Conservation (phyloP, 2,797 vertebrate species). For the Phataginus tetradactyla region DNA sequence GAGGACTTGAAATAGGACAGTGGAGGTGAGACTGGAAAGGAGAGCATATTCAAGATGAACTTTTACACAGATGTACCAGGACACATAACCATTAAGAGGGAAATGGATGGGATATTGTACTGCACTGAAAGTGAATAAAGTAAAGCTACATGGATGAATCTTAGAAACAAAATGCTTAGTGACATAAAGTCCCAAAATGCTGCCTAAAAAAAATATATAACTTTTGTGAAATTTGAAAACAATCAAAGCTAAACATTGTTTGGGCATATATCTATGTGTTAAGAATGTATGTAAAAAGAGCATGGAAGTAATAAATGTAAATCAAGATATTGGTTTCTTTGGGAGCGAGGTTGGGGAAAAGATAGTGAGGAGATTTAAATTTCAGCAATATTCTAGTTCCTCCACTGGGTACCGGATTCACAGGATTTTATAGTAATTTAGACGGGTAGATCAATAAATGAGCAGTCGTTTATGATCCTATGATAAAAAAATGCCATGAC, state of each 20-base stretch:
- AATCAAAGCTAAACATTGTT: conserved; percentile 40
- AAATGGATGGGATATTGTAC: background rate
- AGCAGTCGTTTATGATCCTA: background rate
- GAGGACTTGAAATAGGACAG: background rate
- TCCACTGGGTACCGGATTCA: background rate
- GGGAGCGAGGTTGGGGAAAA: background rate
- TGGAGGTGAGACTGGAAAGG: background rate
- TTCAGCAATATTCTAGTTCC: conserved; percentile 32
- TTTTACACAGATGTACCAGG: background rate
- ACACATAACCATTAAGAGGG: background rate
- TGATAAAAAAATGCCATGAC: background rate
- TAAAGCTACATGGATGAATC: background rate
- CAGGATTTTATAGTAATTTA: background rate
- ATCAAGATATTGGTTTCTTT: background rate
- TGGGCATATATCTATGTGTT: background rate
- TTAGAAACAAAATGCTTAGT: conserved; percentile 19
- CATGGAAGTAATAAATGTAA: background rate
- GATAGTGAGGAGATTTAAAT: background rate
- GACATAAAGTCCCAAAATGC: conserved; percentile 24
- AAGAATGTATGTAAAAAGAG: conserved; percentile 2
- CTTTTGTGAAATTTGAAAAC: conserved; percentile 23
- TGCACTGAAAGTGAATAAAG: background rate
- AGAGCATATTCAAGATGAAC: background rate
- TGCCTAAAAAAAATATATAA: background rate
- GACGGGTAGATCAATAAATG: background rate